Conservation (phyloP, 1,140 invertebrate genomes). For the Lepidostoma basale region DNA sequence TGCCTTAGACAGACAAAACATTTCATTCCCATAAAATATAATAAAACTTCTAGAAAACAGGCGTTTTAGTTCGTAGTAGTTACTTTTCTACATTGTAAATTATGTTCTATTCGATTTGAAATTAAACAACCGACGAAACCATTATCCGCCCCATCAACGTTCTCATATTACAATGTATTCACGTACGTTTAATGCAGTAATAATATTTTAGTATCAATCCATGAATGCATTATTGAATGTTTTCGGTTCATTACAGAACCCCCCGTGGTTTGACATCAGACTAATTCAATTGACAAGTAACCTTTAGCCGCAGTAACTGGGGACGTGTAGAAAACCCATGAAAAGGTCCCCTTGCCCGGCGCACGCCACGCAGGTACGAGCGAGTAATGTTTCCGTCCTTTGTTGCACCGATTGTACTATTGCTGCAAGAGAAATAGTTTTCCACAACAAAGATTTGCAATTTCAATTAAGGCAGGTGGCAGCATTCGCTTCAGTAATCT, state of each 20-base stretch:
- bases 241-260: neutral
- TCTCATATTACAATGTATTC: neutral
- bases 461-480: neutral
- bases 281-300: conserved; percentile 46
- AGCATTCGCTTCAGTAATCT: too few relatives aligned
- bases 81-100: too few relatives aligned
- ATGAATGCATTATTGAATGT: neutral
- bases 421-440: neutral
- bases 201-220: neutral
- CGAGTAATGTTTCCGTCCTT: conserved; percentile 21
- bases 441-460: conserved; percentile 9
- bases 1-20: too few relatives aligned
- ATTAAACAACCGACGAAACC: too few relatives aligned
- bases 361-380: conserved; percentile 19
- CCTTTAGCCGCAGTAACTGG: conserved; percentile 27
- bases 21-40: too few relatives aligned
- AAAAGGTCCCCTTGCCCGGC: conserved; percentile 24
- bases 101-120: too few relatives aligned
- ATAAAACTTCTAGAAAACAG: too few relatives aligned
- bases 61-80: too few relatives aligned
- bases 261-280: conserved; percentile 4
- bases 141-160: too few relatives aligned
- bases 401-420: conserved; percentile 11
- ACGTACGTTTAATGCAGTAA: neutral
- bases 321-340: conserved; percentile 23